Base-by-base conservation (phyloP, 2,888 invertebrate genomes). In the Resseliella maxima region DNA sequence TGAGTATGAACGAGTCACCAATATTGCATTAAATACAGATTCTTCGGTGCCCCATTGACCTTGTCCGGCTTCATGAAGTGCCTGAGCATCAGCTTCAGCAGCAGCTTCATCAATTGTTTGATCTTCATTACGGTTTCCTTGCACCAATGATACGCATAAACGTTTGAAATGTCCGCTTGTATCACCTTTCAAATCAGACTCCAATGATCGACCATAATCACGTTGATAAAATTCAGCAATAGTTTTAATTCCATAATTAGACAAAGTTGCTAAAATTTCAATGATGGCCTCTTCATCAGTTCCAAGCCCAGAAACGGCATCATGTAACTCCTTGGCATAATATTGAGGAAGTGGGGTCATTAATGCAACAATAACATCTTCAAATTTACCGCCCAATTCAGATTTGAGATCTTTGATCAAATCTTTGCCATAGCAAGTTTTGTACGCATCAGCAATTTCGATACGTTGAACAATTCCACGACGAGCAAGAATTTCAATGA, bases 1-100 rank as follows among this genome's bases (percentile, higher is more conserved):
- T 89, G 96, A 96, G 90, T 96, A 97, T 88, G 97, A 97, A 89
- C 97, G 95, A 86, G 96, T 94, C 88, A 97, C 95, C 88, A 98
- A 93, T 89, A 97, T 95, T 87, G 94, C 93, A 91, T 97, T 96
- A 92, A 98, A 97, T 87, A 94, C 93, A 0, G 96, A 96, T 92
- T 97, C 97, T 89, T 97, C 97, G 0, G 98, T 97, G 86, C 97
- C 97, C 96, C 96, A 96, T 91, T 96, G 94, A 38, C 95, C 94
- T 89, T 96, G 96, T 86, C 96, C 97, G 86, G 96, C 96, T 87
- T 93, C 92, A 85, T 94, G 94, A 50, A 97, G 91, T 0, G 94
- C 94, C 90, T 96, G 95, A 0, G 98, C 98, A 91, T 98, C 98
- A 87, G 95, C 93, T 87, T 94, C 93, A 83, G 97, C 98, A 87